Base-by-base conservation (phyloP, 2,888 invertebrate genomes). In the Coenonympha arcania region DNA sequence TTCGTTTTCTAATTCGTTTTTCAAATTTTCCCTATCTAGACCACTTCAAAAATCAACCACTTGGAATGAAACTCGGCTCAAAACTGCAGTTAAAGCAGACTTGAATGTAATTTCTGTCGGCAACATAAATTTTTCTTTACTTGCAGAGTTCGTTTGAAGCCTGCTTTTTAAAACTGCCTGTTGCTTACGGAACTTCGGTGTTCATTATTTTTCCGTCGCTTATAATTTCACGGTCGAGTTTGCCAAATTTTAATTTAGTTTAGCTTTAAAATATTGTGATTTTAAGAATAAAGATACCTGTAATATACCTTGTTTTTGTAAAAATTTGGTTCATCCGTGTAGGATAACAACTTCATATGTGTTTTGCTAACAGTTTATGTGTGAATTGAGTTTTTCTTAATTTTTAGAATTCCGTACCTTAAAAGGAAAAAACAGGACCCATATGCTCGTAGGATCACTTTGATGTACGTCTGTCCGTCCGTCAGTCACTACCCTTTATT, bases 131-230 rank as follows among this genome's bases (percentile, higher is more conserved):
- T 19, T 44, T 42, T 34, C 31, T 49, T 41, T 34, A 51, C 34
- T 16, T 30, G 31, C 43, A 40, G 24, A 37, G 36, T 53, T 52
- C 50, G 55, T 44, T 44, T 44, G 44, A 47, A 42, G 48, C 41
- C 34, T 48, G 43, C 28, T 39, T 47, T 39, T 54, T 37, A 24
- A 26, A 51, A 33, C 49, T 28, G 51, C 56, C 48, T 56, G 54
- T 54, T 54, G 54, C 51, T 48, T 40, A 45, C 45, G 36, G 34
- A 52, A 49, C 40, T 40, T 43, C 15, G 30, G 22, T 11, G 15
- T 49, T 54, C 46, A 44, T 50, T 47, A 47, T 44, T 30, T 49
- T 37, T 39, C 40, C 47, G 37, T 51, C 36, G 31, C 34, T 33
- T 48, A n/a, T 42, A 40, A 40, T 48, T 39, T 54, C 51, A 41